Percentiles rank a stretch among this genome's conserved stretches.
Conservation (phyloP, 1,140 invertebrate genomes). For the Pseudobourletiella spinata region DNA sequence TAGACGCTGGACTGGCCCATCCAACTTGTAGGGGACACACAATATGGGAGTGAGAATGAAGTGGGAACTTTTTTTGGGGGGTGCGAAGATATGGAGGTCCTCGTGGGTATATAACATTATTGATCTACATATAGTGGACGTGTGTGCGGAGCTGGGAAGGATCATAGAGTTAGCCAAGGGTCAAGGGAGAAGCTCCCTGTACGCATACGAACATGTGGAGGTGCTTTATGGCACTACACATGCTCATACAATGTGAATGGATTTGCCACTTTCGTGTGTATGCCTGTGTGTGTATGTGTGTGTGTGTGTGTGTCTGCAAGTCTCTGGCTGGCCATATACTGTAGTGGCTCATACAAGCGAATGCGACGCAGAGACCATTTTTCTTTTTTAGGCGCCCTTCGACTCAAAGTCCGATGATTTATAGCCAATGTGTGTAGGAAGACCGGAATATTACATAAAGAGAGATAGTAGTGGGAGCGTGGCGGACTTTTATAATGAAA, state of each 20-base stretch:
- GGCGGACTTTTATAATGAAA: background rate
- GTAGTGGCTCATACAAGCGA: background rate
- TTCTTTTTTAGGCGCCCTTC: background rate
- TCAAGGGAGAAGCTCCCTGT: too few relatives aligned
- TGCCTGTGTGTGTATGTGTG: background rate
- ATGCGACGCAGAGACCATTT: background rate
- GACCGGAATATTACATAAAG: conserved; percentile 2
- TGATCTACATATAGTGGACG: background rate
- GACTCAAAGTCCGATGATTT: conserved; percentile 6
- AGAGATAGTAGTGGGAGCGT: conserved; percentile 4
- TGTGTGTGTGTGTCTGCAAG: background rate
- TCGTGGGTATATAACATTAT: too few relatives aligned
- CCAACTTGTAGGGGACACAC: too few relatives aligned
- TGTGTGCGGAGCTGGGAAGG: background rate
- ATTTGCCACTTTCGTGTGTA: conserved; percentile 1
- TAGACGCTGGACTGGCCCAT: too few relatives aligned
- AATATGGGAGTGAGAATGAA: too few relatives aligned
- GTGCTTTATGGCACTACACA: conserved; percentile 30
- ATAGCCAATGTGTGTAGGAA: conserved; percentile 5
- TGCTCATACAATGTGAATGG: conserved; percentile 19
- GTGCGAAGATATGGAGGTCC: too few relatives aligned
- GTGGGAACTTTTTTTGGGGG: too few relatives aligned
- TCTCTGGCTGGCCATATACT: too few relatives aligned
- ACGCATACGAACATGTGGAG: too few relatives aligned
- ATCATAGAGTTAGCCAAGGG: too few relatives aligned